Base-by-base conservation (phyloP, 2,797 vertebrate genomes). In the Clamator glandarius region DNA sequence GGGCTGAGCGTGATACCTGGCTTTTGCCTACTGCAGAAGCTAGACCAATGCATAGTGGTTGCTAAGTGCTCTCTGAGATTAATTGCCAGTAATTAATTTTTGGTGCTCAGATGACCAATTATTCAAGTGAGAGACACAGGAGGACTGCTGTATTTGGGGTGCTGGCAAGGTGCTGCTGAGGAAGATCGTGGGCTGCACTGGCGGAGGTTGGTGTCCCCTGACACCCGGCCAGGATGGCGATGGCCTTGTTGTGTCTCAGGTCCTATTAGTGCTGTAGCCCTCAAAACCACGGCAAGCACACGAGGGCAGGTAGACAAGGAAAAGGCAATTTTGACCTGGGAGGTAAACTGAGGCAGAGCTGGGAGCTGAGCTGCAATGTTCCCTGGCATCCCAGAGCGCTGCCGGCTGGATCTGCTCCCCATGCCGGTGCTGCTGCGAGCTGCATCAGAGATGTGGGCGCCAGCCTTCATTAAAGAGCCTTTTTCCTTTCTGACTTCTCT, bases 1-100 rank as follows among this genome's bases (percentile, higher is more conserved):
- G 21, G 23, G 42, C 26, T 0, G 0, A 12, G 33, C 0, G 0
- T 42, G 25, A 9, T 35, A 11, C 6, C 14, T 0, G 0, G 52
- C 5, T 3, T 39, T 33, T 4, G 9, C 19, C 48, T 36, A 3
- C 33, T 1, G 1, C 35, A 55, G 35, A 58, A 80, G 52, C 83
- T 77, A 55, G 76, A 28, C 48, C 25, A 36, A 74, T 5, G 21
- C 0, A 2, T 25, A 39, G 9, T 24, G 31, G 4, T 23, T 69
- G 69, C 86, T 42, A 64, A 81, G 46, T 51, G 89, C 77, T 80
- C 87, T 57, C 61, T 0, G 3, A 41, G 80, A 72, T 93, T 59
- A 78, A 90, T 33, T 36, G 29, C 35, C 18, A 2, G 51, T 76
- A 85, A 92, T 95, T 94, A 92, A 87, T 61, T 66, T 68, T 59